A percentile compares a stretch with the other conserved stretches of the same genome.
Evolutionary conservation across 1,140 invertebrate genomes (phyloP).

Genomic region (Drosophila subpulchrella): DNA sequence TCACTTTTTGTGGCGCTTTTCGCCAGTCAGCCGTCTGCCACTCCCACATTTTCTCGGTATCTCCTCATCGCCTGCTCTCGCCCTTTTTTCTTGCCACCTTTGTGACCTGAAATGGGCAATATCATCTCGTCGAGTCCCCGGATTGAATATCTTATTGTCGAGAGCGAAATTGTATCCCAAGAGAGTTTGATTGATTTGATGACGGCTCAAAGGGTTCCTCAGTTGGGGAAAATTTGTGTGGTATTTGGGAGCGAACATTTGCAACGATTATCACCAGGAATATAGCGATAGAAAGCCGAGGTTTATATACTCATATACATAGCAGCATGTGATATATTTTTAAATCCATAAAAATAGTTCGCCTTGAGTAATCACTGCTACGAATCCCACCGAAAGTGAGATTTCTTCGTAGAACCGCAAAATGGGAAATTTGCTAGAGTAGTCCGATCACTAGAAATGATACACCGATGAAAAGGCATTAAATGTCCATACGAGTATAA

Average conservation of each 20-base stretch:
- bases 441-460: too few relatives aligned
- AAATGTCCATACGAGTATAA: too few relatives aligned
- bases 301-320: too few relatives aligned
- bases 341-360: too few relatives aligned
- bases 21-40: conserved; percentile 17
- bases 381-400: too few relatives aligned
- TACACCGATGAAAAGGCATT: too few relatives aligned
- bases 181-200: conserved; percentile 62
- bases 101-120: conserved; percentile 41
- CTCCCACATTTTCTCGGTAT: conserved; percentile 13
- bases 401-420: too few relatives aligned
- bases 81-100: conserved; percentile 15
- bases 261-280: conserved; percentile 36
- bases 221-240: conserved; percentile 4
- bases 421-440: too few relatives aligned
- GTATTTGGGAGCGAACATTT: neutral
- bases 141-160: conserved; percentile 48
- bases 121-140: conserved; percentile 26
- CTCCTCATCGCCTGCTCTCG: conserved; percentile 9
- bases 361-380: too few relatives aligned
- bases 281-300: neutral
- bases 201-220: conserved; percentile 2
- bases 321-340: too few relatives aligned
- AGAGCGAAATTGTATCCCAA: conserved; percentile 30
- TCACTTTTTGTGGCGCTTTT: conserved; percentile 20